Conservation (phyloP, 2,888 invertebrate genomes). For the Eueremaeus valkanovi region DNA sequence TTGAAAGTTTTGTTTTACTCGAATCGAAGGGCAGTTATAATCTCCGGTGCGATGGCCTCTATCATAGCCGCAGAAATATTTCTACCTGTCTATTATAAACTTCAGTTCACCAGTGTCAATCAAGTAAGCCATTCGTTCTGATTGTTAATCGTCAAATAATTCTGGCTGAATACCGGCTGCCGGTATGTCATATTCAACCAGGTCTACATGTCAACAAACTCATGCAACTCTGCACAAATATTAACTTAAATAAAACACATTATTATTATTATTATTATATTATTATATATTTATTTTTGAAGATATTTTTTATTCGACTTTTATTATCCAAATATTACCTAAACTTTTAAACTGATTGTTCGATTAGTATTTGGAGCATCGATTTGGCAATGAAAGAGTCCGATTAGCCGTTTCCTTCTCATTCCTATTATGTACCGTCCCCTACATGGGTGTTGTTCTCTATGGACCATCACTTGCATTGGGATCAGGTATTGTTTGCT, state of each 20-base stretch:
- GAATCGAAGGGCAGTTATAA: slow-evolving; percentile 45
- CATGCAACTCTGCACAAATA: neutral
- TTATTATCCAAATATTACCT: too few species aligned
- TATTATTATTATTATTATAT: neutral
- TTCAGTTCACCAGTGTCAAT: slow-evolving; percentile 51
- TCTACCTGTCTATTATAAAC: slow-evolving; percentile 51
- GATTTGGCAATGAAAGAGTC: slow-evolving; percentile 37
- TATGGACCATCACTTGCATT: slow-evolving; percentile 48
- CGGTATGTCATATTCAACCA: too few species aligned
- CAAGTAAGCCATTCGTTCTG: slow-evolving; percentile 48
- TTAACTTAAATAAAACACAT: neutral
- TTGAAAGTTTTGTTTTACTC: neutral
- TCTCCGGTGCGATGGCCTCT: slow-evolving; percentile 47
- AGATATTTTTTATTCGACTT: too few species aligned
- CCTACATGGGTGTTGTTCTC: slow-evolving; percentile 50
- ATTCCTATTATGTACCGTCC: slow-evolving; percentile 45
- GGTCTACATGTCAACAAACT: neutral
- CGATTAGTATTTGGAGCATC: slow-evolving; percentile 38
- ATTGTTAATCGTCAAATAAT: neutral
- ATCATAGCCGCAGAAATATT: slow-evolving; percentile 50
- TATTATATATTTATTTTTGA: neutral
- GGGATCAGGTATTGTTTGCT: slow-evolving; percentile 44
- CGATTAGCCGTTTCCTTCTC: slow-evolving; percentile 40
- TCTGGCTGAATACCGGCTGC: too few species aligned
- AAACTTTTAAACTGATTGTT: neutral